phyloP scores from a whole-genome alignment of 2,113 vertebrate species.

The Argyrosomus japonicus region DNA sequence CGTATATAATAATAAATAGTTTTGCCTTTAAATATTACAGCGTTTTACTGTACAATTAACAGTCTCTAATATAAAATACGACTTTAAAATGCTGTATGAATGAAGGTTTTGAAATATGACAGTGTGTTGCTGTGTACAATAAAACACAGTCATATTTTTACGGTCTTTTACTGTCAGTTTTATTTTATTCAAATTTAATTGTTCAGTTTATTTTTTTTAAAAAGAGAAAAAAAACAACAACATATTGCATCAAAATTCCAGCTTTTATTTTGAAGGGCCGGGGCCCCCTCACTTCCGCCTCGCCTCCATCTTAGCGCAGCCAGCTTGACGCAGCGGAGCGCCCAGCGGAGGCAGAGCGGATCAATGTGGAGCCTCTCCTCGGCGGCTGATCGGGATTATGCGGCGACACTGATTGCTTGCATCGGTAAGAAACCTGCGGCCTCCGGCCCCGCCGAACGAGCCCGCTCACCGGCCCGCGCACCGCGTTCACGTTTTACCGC shows the following conservation, averaged over 20 bases:
- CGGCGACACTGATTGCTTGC: conserved; percentile 55
- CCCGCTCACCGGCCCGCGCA: neutral
- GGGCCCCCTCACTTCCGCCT: conserved; percentile 27
- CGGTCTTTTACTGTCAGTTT: no score
- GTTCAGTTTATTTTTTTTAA: neutral
- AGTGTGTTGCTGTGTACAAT: no score
- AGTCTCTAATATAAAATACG: no score
- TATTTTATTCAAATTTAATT: no score
- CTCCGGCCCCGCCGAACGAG: neutral
- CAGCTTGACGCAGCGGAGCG: conserved; percentile 54
- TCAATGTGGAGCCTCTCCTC: conserved; percentile 60
- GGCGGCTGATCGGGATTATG: conserved; percentile 73
- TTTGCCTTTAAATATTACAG: no score
- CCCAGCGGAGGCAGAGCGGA: conserved; percentile 65
- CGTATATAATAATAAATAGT: no score
- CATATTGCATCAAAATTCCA: neutral
- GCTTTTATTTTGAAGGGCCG: conserved; percentile 50
- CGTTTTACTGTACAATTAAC: no score
- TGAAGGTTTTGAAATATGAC: no score
- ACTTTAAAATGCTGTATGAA: no score
- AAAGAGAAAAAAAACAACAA: neutral
- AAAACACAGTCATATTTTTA: no score
- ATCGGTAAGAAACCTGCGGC: conserved; percentile 65
- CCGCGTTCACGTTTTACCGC: conserved; percentile 4
- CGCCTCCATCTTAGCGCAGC: conserved; percentile 23